phyloP scores from a whole-genome alignment of 1,140 invertebrate species.

The Tribolium castaneum region DNA sequence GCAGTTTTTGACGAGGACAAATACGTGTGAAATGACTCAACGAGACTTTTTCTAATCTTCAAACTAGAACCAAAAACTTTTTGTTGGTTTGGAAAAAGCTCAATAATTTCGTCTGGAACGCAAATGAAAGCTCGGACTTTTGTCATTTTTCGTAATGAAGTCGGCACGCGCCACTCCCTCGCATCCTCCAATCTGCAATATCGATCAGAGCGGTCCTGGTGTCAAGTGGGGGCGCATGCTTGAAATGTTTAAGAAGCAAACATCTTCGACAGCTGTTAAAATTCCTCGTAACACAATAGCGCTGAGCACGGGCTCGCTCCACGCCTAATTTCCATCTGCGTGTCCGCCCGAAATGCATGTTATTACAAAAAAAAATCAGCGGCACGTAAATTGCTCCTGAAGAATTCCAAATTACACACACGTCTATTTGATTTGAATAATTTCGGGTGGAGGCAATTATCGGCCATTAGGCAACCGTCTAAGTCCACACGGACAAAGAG shows the following conservation, averaged over 20 bases:
- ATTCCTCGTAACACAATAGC: slow-evolving; percentile 22
- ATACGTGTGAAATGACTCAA: too few relatives aligned
- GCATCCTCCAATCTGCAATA: not conserved
- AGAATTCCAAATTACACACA: not conserved
- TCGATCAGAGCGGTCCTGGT: not conserved
- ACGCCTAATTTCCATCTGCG: slow-evolving; percentile 17
- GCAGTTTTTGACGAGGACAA: too few relatives aligned
- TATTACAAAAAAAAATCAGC: not conserved
- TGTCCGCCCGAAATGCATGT: not conserved
- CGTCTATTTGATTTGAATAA: slow-evolving; percentile 33
- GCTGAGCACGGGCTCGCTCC: not conserved
- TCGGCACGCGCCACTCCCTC: not conserved
- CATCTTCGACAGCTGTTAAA: slow-evolving; percentile 21
- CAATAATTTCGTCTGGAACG: too few relatives aligned
- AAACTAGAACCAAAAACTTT: too few relatives aligned
- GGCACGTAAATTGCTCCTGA: slow-evolving; percentile 5
- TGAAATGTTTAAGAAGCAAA: slow-evolving; percentile 20
- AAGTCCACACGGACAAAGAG: not conserved
- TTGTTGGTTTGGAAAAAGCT: too few relatives aligned
- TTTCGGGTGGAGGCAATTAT: not conserved
- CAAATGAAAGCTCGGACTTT: too few relatives aligned
- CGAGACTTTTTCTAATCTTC: too few relatives aligned
- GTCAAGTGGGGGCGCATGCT: slow-evolving; percentile 24
- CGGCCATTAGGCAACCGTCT: slow-evolving; percentile 9
- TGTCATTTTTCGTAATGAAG: not conserved